Conservation (phyloP, 2,888 invertebrate species). For the Octonoba sinensis region DNA sequence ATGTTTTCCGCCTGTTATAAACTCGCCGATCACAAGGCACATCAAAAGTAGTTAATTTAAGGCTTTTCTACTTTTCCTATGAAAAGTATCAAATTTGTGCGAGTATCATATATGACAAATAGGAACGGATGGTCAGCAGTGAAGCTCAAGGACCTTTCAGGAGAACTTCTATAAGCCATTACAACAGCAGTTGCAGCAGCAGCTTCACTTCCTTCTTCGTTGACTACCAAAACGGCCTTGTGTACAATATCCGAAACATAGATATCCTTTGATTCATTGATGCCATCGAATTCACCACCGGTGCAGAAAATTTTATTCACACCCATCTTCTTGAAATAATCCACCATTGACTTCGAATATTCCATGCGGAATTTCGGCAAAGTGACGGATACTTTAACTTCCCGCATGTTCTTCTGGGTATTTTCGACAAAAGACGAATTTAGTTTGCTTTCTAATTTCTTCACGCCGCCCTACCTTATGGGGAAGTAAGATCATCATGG, state of each 20-base stretch:
- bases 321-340: slow-evolving; percentile 49
- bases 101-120: slow-evolving; percentile 55
- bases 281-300: slow-evolving; percentile 63
- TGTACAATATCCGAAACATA: slow-evolving; percentile 65
- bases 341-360: slow-evolving; percentile 35
- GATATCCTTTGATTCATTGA: slow-evolving; percentile 59
- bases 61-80: slow-evolving; percentile 53
- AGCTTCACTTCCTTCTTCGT: slow-evolving; percentile 66
- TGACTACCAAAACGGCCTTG: slow-evolving; percentile 64
- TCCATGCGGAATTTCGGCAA: slow-evolving; percentile 60
- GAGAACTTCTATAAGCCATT: background rate
- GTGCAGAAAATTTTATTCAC: slow-evolving; percentile 47
- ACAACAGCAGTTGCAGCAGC: slow-evolving; percentile 46
- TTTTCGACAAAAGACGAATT: slow-evolving; percentile 29
- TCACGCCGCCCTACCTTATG: slow-evolving; percentile 22
- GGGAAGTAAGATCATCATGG: slow-evolving; percentile 61
- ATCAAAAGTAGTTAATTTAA: no score
- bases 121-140: slow-evolving; percentile 62
- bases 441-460: slow-evolving; percentile 28
- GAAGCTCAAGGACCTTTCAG: slow-evolving; percentile 39
- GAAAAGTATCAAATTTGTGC: slow-evolving; percentile 51
- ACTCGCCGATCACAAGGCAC: no score
- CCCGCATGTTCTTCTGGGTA: slow-evolving; percentile 6
- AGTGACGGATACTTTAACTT: slow-evolving; percentile 30
- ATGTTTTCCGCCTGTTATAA: no score